phyloP scores from a whole-genome alignment of 2,888 invertebrate genomes.

The Digitonthophagus gazella region DNA sequence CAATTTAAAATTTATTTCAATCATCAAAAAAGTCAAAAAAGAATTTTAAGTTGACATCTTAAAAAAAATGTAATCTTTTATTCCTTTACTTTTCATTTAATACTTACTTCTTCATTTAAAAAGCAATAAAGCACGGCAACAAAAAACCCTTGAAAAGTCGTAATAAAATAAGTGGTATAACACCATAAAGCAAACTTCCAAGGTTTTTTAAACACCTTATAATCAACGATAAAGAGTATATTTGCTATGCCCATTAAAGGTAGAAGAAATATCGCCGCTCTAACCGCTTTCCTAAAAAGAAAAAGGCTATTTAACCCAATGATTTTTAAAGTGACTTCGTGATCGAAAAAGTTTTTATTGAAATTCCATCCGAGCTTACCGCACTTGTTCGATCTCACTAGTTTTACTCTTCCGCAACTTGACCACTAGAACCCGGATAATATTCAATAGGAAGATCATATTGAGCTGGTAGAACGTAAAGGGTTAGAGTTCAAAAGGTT shows the following conservation, averaged over 20 bases:
- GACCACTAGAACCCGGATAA: conserved; percentile 73
- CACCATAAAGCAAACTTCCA: conserved; percentile 78
- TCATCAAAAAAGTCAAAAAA: too few relatives aligned
- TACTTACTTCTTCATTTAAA: conserved; percentile 74
- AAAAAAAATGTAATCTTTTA: conserved; percentile 5
- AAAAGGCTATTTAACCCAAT: background rate
- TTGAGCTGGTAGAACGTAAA: conserved; percentile 74
- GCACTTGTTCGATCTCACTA: conserved; percentile 72
- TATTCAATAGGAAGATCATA: conserved; percentile 73
- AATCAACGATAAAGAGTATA: conserved; percentile 69
- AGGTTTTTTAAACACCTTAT: conserved; percentile 60
- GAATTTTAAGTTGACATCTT: background rate
- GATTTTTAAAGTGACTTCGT: background rate
- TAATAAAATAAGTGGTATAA: conserved; percentile 73
- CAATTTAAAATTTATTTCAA: too few relatives aligned
- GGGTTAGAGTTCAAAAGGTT: background rate
- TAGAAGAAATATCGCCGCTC: conserved; percentile 74
- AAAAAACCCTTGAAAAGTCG: conserved; percentile 83
- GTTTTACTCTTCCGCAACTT: conserved; percentile 72
- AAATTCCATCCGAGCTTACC: conserved; percentile 50
- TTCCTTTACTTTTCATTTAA: too few relatives aligned
- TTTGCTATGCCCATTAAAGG: conserved; percentile 82
- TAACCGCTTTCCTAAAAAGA: conserved; percentile 69
- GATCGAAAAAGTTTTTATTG: background rate
- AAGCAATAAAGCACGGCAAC: conserved; percentile 81